A percentile compares a stretch with the other conserved stretches of the same genome.
Evolutionary conservation across 2,797 vertebrate genomes (phyloP).

Genomic region (Limnodromus scolopaceus): DNA sequence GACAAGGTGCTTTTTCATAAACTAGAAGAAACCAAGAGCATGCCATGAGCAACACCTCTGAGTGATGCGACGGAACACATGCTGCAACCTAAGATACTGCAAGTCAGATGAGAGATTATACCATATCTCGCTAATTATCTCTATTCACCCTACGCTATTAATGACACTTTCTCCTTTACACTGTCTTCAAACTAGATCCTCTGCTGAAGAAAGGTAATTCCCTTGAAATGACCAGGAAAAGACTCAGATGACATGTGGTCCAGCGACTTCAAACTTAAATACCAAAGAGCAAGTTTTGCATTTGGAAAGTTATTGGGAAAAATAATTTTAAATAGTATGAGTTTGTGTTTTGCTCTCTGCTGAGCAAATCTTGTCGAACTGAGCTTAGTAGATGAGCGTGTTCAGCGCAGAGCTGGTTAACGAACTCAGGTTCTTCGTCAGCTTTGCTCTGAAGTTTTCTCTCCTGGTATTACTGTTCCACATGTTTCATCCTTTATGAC

Average conservation of each 20-base stretch:
- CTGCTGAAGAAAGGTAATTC: background rate
- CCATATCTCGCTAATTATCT: background rate
- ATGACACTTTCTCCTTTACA: background rate
- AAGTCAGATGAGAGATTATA: background rate
- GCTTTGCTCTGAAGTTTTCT: conserved; percentile 8
- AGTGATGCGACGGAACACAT: background rate
- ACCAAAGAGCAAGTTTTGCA: background rate
- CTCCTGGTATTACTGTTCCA: background rate
- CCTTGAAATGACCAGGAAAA: background rate
- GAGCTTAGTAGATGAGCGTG: background rate
- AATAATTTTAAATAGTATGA: background rate
- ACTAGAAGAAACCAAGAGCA: background rate
- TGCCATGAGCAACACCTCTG: background rate
- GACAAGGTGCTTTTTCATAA: background rate
- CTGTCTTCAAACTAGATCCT: background rate
- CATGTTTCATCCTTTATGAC: background rate
- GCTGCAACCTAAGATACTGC: background rate
- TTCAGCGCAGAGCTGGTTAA: background rate
- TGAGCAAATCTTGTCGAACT: background rate
- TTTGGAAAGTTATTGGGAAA: background rate
- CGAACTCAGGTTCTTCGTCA: background rate
- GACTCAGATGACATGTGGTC: background rate
- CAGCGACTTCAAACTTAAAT: background rate
- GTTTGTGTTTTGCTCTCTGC: background rate
- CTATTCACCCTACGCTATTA: background rate